Evolutionary conservation across 1,140 invertebrate genomes (phyloP).

Genomic region (Magallana angulata): DNA sequence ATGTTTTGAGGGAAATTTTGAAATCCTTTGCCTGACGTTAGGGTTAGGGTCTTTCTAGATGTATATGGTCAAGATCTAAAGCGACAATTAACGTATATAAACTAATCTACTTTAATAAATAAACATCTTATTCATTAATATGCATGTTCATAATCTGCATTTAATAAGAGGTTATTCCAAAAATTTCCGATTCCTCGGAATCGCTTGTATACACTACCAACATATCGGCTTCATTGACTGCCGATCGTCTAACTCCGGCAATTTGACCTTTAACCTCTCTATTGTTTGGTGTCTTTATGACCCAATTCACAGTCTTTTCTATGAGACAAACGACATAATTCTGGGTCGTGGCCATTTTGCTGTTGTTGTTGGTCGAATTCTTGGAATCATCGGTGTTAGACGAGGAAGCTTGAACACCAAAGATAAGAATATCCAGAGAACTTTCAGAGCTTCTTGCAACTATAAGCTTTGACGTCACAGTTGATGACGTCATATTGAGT

Average conservation of each 20-base stretch:
- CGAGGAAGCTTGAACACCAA: neutral
- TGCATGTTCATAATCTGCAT: too few relatives aligned
- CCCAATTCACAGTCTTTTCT: conserved; percentile 50
- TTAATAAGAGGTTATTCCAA: conserved; percentile 21
- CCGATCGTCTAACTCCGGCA: conserved; percentile 42
- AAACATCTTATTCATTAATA: too few relatives aligned
- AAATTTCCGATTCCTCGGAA: conserved; percentile 14
- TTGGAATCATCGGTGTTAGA: neutral
- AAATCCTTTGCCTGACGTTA: too few relatives aligned
- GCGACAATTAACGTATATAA: too few relatives aligned
- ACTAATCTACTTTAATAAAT: too few relatives aligned
- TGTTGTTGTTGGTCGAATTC: neutral
- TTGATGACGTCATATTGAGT: conserved; percentile 47
- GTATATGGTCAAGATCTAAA: too few relatives aligned
- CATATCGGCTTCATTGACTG: neutral
- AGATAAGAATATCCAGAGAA: conserved; percentile 5
- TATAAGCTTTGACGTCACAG: conserved; percentile 60
- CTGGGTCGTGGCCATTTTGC: neutral
- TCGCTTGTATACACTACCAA: conserved; percentile 38
- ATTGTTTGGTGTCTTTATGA: conserved; percentile 55
- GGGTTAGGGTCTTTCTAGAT: too few relatives aligned
- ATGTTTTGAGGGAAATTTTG: too few relatives aligned
- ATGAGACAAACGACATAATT: neutral
- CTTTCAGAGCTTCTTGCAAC: conserved; percentile 24
- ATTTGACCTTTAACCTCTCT: conserved; percentile 57